phyloP scores from a whole-genome alignment of 2,888 invertebrate species.

The Mythimna ferrago region DNA sequence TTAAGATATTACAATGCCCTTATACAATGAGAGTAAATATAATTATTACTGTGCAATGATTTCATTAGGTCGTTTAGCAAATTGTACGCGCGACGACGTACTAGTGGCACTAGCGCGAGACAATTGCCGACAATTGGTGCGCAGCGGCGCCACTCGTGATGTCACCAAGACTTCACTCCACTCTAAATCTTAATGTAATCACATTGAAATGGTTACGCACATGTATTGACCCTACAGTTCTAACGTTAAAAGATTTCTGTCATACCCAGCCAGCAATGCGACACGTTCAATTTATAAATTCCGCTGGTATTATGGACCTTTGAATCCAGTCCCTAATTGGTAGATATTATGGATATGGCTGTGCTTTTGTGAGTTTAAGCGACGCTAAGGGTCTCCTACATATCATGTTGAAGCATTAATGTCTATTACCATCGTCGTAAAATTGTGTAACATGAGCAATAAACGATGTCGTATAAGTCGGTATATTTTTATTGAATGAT shows the following conservation, averaged over 20 bases:
- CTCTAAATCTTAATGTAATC: conserved; percentile 63
- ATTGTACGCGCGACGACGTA: conserved; percentile 69
- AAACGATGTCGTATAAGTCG: conserved; percentile 45
- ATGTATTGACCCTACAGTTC: conserved; percentile 36
- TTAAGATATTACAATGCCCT: conserved; percentile 75
- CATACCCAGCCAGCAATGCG: conserved; percentile 47
- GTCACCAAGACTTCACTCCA: conserved; percentile 77
- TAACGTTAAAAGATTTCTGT: conserved; percentile 25
- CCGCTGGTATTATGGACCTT: conserved; percentile 30
- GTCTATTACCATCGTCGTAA: conserved; percentile 51
- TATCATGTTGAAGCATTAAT: conserved; percentile 52
- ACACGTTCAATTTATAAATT: conserved; percentile 27
- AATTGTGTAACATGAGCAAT: conserved; percentile 50
- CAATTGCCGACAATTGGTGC: conserved; percentile 88
- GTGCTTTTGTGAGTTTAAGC: conserved; percentile 45
- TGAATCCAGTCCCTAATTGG: conserved; percentile 54
- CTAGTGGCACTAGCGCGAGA: conserved; percentile 77
- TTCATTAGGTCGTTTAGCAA: conserved; percentile 78
- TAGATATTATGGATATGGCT: conserved; percentile 54
- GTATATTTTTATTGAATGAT: conserved; percentile 47
- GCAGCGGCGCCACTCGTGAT: conserved; percentile 87
- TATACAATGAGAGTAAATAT: conserved; percentile 75
- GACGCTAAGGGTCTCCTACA: conserved; percentile 48
- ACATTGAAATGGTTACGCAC: conserved; percentile 49
- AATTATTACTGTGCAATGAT: conserved; percentile 83